These are phyloP conservation scores for Notarius lentiginosus DNA, from an alignment of 2,113 vertebrate species.

Conservation along the genomic window DNA sequence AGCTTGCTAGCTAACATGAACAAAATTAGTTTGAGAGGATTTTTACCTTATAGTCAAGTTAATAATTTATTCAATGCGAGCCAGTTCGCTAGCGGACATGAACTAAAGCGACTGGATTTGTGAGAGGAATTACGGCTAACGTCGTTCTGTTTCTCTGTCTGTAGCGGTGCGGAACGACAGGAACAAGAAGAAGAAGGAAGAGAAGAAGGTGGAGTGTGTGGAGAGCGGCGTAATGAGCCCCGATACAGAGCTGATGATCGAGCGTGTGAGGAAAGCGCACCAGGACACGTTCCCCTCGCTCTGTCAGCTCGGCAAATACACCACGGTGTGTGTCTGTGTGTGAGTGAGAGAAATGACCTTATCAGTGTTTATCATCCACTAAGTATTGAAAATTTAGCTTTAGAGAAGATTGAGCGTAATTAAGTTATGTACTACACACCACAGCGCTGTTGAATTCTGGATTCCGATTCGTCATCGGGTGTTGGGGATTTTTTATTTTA, in stretches of 20 bases:
- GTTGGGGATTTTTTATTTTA: not conserved
- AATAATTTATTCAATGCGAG: no score
- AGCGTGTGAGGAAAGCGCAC: conserved; percentile 95
- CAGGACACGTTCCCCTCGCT: conserved; percentile 97
- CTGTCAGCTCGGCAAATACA: conserved; percentile 98
- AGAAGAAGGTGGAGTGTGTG: conserved; percentile 86
- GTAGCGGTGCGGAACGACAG: conserved; percentile 94
- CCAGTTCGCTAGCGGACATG: not conserved
- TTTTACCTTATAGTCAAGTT: not conserved
- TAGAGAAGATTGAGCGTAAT: not conserved
- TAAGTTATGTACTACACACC: not conserved
- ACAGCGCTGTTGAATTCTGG: not conserved
- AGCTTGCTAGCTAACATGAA: not conserved
- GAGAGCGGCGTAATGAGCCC: conserved; percentile 90
- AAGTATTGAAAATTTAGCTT: not conserved
- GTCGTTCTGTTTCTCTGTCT: conserved; percentile 15
- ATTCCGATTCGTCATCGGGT: not conserved
- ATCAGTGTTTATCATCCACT: not conserved
- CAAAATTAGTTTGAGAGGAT: not conserved
- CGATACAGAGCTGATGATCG: conserved; percentile 93
- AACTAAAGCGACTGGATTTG: not conserved
- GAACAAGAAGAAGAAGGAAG: conserved; percentile 98
- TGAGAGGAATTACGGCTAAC: not conserved
- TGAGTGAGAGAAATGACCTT: not conserved
- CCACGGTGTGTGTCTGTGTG: conserved; percentile 81